Base-by-base conservation (phyloP, 1,140 invertebrate genomes). In the Rhopalosiphum maidis region DNA sequence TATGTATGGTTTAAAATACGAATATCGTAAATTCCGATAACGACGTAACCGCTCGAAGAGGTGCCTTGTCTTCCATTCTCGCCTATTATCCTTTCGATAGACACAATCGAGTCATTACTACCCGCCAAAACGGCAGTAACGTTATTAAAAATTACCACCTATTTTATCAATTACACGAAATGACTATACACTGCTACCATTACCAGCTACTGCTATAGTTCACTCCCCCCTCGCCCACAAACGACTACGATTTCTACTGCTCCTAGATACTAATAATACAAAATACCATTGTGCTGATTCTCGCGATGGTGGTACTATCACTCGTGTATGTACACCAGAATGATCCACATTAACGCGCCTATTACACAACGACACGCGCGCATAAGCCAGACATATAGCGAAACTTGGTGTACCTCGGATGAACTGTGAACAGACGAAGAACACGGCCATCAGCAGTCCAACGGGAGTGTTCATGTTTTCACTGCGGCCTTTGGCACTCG, bases 381-480 rank as follows among this genome's bases (percentile, higher is more conserved):
- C 9, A 9, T 46, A 46, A 46, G 46, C 46, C 46, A 46, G 2
- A 46, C 46, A 41, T 41, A 11, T 46, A 46, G 9, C 46, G 46
- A 9, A 46, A 46, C 9, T 7, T 46, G 7, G n/a, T 23, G n/a
- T 37, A 93, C 91, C 91, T 93, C 48, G 91, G 82, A 90, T 43
- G 82, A 93, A 85, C 23, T 37, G 82, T 86, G 91, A 85, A 55
- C 82, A 86, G 91, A 93, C 82, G 77, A 93, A 86, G 46, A 93
- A 93, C 91, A 93, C 77, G 82, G 91, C 82, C 82, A 93, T 93
- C 91, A 93, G 91, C 48, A 93, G 82, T 86, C 48, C 30, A 37
- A 83, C 91, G 48, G 82, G 1, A 83, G 82, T 55, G 48, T 93
- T 93, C 91, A 93, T 93, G 91, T 93, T 93, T 93, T 86, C 51